Evolutionary conservation across 2,888 invertebrate species (phyloP), one percentile per base, ranked within the genome.

Genomic region (Acholoe squamosa): DNA sequence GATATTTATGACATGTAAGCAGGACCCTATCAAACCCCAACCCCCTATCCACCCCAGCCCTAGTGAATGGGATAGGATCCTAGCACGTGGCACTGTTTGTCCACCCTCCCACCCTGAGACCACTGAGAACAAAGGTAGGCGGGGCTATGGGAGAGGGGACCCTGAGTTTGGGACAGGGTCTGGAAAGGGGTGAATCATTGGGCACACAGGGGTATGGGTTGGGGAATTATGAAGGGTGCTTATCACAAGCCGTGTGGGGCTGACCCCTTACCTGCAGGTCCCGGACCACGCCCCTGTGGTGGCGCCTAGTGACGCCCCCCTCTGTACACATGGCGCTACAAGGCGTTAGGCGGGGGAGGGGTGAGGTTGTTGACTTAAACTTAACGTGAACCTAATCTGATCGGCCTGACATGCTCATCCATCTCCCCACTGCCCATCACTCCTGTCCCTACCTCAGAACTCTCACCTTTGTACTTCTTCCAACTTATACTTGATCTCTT

Each of bases 321-420:
- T 71, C 71, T 71, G 28, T 71, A 5, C 33, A 80, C 80, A 33
- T 16, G 7, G 33, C 80, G 33, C 33, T 34, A 80, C 7, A 10
- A 80, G n/a, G 43, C 33, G 43, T 80, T 43, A 80, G 34, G 34
- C 80, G 12, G 19, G 16, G n/a, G n/a, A n/a, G n/a, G n/a, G n/a
- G n/a, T n/a, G n/a, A 7, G 28, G 28, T 3, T 80, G 80, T 80
- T 80, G 33, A 80, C 80, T 34, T 80, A 80, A 80, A 80, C 80
- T 80, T 80, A 80, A 80, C 80, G 80, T 80, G 80, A 80, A 80
- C 80, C 80, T 80, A 80, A 80, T 80, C 80, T 43, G 33, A 19
- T 22, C 34, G 80, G 14, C 34, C 80, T 80, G 34, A 80, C 80
- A 43, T 80, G 80, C 14, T 25, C 80, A 71, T 71, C 71, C 28